Conservation (phyloP, 2,797 vertebrate species). For the Heteromormyrus szaboi region DNA sequence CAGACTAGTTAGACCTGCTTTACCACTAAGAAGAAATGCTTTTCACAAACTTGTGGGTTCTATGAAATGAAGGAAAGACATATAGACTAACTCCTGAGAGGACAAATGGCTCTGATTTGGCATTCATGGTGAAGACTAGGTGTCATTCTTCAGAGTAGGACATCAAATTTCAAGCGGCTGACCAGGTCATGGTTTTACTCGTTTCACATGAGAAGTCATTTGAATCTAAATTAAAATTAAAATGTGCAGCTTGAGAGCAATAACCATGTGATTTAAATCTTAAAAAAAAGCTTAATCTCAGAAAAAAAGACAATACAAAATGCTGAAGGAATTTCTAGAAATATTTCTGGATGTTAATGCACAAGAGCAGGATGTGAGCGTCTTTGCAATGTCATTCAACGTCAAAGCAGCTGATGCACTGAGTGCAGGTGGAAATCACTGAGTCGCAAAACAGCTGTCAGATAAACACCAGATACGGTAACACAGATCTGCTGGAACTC, state of each 20-base stretch:
- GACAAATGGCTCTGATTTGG: not conserved
- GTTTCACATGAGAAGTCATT: conserved; percentile 1
- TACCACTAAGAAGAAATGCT: not conserved
- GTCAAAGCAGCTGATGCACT: not conserved
- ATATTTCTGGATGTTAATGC: not conserved
- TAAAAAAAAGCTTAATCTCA: not conserved
- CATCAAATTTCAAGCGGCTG: conserved; percentile 2
- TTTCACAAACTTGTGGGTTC: not conserved
- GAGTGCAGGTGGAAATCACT: not conserved
- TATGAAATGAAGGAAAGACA: not conserved
- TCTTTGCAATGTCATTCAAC: not conserved
- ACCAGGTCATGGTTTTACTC: conserved; percentile 1
- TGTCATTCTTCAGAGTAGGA: not conserved
- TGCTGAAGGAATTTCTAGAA: not conserved
- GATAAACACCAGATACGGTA: not conserved
- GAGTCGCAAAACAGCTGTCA: not conserved
- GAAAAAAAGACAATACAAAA: not conserved
- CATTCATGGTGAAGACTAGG: not conserved
- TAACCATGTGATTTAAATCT: not conserved
- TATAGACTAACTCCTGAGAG: not conserved
- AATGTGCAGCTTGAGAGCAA: not conserved
- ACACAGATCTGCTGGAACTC: not conserved
- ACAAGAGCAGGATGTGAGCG: not conserved
- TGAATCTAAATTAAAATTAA: conserved; percentile 4
- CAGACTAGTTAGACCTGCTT: not conserved